Conservation (phyloP, 2,888 invertebrate genomes). For the Chrysotoxum bicinctum region DNA sequence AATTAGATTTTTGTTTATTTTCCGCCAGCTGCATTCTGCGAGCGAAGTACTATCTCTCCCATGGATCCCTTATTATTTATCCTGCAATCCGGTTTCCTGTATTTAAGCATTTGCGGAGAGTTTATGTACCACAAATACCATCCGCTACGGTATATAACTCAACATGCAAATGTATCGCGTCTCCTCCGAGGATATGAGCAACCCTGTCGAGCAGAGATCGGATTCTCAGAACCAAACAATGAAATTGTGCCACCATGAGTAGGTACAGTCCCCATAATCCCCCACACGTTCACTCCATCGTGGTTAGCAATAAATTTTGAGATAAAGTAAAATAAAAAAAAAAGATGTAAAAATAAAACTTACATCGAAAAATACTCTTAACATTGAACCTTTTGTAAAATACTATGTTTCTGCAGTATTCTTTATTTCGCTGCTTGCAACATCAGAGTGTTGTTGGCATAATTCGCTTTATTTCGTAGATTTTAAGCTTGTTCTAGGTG, state of each 20-base stretch:
- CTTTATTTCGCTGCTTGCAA: conserved; percentile 4
- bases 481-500: neutral
- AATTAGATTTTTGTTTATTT: conserved; percentile 14
- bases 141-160: conserved; percentile 21
- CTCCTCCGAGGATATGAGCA: neutral
- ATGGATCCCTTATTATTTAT: conserved; percentile 60
- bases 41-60: neutral
- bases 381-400: conserved; percentile 61
- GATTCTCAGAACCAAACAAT: conserved; percentile 20
- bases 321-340: conserved; percentile 41
- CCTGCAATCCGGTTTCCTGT: conserved; percentile 37
- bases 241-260: neutral
- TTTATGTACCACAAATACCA: conserved; percentile 44
- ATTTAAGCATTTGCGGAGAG: conserved; percentile 44
- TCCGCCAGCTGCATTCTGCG: neutral
- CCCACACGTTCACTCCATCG: neutral
- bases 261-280: neutral
- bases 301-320: conserved; percentile 52
- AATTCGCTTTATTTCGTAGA: conserved; percentile 40
- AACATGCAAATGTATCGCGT: conserved; percentile 11
- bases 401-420: conserved; percentile 12
- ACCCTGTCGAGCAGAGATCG: conserved; percentile 6
- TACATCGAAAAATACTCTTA: conserved; percentile 66
- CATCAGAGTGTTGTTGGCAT: conserved; percentile 15
- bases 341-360: conserved; percentile 24